Evolutionary conservation across 2,888 invertebrate species (phyloP), one percentile per base, ranked within the genome.

Genomic region (Leucoptera coffeella): DNA sequence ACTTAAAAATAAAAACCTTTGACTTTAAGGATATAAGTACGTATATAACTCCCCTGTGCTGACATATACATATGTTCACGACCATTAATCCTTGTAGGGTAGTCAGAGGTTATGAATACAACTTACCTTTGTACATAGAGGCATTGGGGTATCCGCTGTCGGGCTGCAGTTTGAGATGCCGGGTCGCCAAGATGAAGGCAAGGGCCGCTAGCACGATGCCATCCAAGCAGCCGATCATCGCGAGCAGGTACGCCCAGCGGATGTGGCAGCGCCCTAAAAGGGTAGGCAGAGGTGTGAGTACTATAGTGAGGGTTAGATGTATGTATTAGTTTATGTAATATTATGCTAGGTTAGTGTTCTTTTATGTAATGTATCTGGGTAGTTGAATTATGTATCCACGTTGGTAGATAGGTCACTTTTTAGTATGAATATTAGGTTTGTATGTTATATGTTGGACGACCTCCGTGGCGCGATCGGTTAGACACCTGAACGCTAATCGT

Each of bases 201-300:
- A 96, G 74, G 1, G 88, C 83, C 0, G 94, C 82, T 34, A 94
- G 73, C 32, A 92, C 89, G 27, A 84, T 69, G 27, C 89, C 89
- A 53, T 93, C 93, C 38, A 87, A 56, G 29, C 89, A 85, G 1
- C 86, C 92, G 33, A 96, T 91, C 32, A 89, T 85, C 4, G 93
- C 94, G 40, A 96, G 73, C 8, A 94, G 80, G 59, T 90, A 94
- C 4, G 94, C 94, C 93, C 93, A 93, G 43, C 91, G 79, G 28
- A 96, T 77, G 34, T 85, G 85, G 50, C 96, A 96, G 13, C 84
- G 80, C 19, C 92, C 95, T 45, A 80, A 49, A 43, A 72, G 28
- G 11, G 23, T 12, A 22, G 15, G 28, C 25, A 25, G 23, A 12
- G 15, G 20, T 20, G 17, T 13, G 13, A 11, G 13, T 23, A 9